Conservation (phyloP, 2,888 invertebrate genomes). For the Meganola albula region DNA sequence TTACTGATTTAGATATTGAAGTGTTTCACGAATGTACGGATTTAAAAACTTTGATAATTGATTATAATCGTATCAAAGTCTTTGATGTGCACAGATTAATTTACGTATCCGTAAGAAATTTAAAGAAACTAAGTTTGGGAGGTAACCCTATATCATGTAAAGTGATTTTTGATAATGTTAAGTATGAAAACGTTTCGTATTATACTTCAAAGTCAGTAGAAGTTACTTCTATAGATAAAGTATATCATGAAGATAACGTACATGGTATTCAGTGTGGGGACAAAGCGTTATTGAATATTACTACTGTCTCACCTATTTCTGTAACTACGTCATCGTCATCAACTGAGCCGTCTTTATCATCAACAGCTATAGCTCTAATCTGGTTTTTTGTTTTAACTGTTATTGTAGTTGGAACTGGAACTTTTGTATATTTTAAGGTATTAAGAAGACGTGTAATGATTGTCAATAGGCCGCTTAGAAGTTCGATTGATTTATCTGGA, state of each 20-base stretch:
- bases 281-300: constrained; percentile 13
- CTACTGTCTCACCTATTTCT: neutral
- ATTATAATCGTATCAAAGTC: constrained; percentile 55
- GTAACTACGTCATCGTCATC: neutral
- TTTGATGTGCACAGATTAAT: constrained; percentile 52
- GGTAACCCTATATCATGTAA: constrained; percentile 61
- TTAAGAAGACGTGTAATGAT: constrained; percentile 20
- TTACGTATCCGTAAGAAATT: constrained; percentile 36
- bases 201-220: constrained; percentile 26
- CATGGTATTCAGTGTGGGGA: constrained; percentile 63
- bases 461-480: constrained; percentile 33
- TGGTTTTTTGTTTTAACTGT: constrained; percentile 35
- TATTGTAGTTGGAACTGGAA: constrained; percentile 22
- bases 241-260: constrained; percentile 66
- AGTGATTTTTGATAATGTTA: constrained; percentile 50
- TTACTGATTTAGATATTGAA: constrained; percentile 47
- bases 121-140: constrained; percentile 53
- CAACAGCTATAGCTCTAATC: constrained; percentile 23
- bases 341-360: constrained; percentile 10
- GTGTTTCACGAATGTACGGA: constrained; percentile 60
- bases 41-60: constrained; percentile 50
- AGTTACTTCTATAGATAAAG: constrained; percentile 58
- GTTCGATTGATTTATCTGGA: constrained; percentile 33
- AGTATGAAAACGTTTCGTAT: constrained; percentile 14
- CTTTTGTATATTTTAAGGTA: constrained; percentile 21